These are phyloP conservation scores for Galleria mellonella DNA, from an alignment of 1,140 invertebrate species.

Conservation along the genomic window DNA sequence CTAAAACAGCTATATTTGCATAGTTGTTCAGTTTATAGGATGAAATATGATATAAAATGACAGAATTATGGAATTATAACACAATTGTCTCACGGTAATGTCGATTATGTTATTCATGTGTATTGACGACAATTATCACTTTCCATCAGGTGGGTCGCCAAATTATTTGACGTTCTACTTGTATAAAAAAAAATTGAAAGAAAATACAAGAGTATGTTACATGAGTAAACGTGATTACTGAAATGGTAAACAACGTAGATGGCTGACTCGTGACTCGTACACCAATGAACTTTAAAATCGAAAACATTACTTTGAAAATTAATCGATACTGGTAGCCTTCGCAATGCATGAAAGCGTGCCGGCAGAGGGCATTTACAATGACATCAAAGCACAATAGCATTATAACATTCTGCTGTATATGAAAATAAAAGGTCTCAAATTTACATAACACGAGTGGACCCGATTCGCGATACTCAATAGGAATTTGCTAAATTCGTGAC, in stretches of 20 bases:
- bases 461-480: slow-evolving; percentile 27
- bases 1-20: too few relatives aligned
- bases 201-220: too few relatives aligned
- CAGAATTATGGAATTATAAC: too few relatives aligned
- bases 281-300: slow-evolving; percentile 24
- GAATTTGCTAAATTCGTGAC: slow-evolving; percentile 37
- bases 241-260: slow-evolving; percentile 2
- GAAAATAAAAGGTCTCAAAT: slow-evolving; percentile 62
- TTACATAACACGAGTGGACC: slow-evolving; percentile 53
- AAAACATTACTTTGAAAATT: slow-evolving; percentile 31
- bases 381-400: slow-evolving; percentile 42
- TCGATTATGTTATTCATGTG: too few relatives aligned
- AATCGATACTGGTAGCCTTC: slow-evolving; percentile 36
- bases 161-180: too few relatives aligned
- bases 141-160: too few relatives aligned
- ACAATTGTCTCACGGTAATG: too few relatives aligned
- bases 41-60: too few relatives aligned
- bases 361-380: slow-evolving; percentile 39
- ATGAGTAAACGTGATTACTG: too few relatives aligned
- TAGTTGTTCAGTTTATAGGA: too few relatives aligned
- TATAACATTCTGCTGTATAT: slow-evolving; percentile 41
- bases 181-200: too few relatives aligned
- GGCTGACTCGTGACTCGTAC: slow-evolving; percentile 12
- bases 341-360: slow-evolving; percentile 28
- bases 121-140: too few relatives aligned